Evolutionary conservation across 2,888 invertebrate species (phyloP).

Genomic region (Papilio elwesi): DNA sequence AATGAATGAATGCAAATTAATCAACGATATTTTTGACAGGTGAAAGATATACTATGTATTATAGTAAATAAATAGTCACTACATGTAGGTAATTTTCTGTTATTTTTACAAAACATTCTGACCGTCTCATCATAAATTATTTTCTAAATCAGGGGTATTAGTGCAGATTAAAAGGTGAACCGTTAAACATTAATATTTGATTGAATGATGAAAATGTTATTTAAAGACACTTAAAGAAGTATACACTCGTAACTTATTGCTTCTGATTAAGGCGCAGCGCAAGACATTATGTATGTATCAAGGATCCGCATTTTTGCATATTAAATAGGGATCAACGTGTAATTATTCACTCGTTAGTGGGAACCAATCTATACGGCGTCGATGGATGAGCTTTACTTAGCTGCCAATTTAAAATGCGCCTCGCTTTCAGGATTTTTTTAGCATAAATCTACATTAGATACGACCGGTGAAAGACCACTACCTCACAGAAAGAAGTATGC

Average conservation of each 20-base stretch:
- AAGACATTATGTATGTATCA: constrained; percentile 74
- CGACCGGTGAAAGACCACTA: neutral
- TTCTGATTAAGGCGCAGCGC: constrained; percentile 47
- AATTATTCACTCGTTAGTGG: constrained; percentile 81
- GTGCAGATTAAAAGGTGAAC: too few relatives aligned
- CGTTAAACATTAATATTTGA: too few relatives aligned
- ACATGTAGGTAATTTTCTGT: too few relatives aligned
- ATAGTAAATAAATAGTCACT: too few relatives aligned
- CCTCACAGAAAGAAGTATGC: too few relatives aligned
- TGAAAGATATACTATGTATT: too few relatives aligned
- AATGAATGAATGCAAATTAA: too few relatives aligned
- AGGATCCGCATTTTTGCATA: constrained; percentile 79
- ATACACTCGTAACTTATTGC: neutral
- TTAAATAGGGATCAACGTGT: constrained; percentile 80
- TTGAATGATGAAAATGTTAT: neutral
- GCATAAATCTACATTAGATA: constrained; percentile 51
- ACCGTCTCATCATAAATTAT: too few relatives aligned
- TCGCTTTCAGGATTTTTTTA: constrained; percentile 48
- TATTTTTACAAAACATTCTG: too few relatives aligned
- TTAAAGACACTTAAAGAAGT: neutral
- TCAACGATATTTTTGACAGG: too few relatives aligned
- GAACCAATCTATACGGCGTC: constrained; percentile 65
- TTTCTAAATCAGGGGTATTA: too few relatives aligned
- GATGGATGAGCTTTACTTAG: constrained; percentile 50
- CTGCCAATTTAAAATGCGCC: constrained; percentile 58